Evolutionary conservation across 2,113 vertebrate genomes (phyloP).

Genomic region (Phyllostomus hastatus): DNA sequence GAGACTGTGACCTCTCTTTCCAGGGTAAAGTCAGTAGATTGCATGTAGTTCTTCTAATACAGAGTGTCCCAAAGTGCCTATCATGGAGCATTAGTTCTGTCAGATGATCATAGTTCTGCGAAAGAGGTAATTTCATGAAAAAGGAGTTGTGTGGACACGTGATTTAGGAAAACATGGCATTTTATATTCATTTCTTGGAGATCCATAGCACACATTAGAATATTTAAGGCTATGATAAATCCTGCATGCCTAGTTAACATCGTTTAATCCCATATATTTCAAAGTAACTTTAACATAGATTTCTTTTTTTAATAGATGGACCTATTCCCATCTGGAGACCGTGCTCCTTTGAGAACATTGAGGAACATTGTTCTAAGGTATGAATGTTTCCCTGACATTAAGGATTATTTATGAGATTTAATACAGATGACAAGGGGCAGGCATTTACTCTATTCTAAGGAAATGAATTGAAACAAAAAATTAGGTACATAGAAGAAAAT

Average conservation of each 20-base stretch:
- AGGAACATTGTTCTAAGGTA: conserved; percentile 11
- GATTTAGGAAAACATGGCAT: background rate
- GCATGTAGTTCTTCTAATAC: background rate
- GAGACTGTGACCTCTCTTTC: background rate
- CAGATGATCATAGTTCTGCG: background rate
- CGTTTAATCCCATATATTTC: background rate
- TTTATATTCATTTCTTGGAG: background rate
- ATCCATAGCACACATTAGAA: background rate
- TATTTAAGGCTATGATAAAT: background rate
- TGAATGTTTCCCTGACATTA: background rate
- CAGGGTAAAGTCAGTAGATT: background rate
- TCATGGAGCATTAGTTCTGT: background rate
- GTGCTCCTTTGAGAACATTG: background rate
- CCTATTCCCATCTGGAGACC: background rate
- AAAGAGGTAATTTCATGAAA: background rate
- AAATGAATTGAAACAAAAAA: conserved; percentile 7
- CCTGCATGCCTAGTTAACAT: background rate
- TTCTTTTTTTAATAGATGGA: background rate
- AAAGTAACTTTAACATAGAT: background rate
- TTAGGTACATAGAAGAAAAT: background rate
- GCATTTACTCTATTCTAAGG: background rate
- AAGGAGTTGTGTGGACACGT: background rate
- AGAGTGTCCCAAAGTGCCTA: background rate
- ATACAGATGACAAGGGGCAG: background rate
- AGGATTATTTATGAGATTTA: conserved; percentile 13